phyloP scores from a whole-genome alignment of 2,888 invertebrate species.

The Calameuta pallipes region DNA sequence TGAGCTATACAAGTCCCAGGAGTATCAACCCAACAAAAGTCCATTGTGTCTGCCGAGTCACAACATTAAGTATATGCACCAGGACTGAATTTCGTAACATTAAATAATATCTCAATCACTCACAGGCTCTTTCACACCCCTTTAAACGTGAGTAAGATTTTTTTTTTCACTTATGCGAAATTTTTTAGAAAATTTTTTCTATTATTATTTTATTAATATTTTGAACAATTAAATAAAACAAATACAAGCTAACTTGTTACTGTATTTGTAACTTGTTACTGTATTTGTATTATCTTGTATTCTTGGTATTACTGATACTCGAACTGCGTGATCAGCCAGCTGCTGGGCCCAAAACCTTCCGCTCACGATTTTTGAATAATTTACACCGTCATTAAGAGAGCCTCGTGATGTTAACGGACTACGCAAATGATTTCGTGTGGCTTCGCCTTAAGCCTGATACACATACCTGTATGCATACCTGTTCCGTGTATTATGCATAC shows the following conservation, averaged over 20 bases:
- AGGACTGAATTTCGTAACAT: background rate
- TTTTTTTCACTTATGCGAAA: background rate
- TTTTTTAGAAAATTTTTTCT: background rate
- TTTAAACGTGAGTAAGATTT: background rate
- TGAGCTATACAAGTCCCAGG: background rate
- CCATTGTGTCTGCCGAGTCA: conserved; percentile 48
- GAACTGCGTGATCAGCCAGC: conserved; percentile 35
- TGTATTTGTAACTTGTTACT: background rate
- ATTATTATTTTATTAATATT: background rate
- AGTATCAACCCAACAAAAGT: conserved; percentile 48
- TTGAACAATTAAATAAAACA: background rate
- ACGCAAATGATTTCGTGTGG: conserved; percentile 27
- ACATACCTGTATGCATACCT: background rate
- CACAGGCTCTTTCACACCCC: background rate
- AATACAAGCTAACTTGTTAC: background rate
- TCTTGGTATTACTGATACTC: background rate
- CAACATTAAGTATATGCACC: background rate
- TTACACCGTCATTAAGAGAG: conserved; percentile 34
- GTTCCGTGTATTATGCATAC: background rate
- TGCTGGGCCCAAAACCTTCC: conserved; percentile 16
- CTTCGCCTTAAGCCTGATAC: conserved; percentile 18
- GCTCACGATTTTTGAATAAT: conserved; percentile 47
- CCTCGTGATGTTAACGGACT: conserved; percentile 37
- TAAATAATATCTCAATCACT: background rate
- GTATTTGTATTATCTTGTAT: background rate